phyloP scores from a whole-genome alignment of 1,140 invertebrate species.

The Lepidurus couesii region DNA sequence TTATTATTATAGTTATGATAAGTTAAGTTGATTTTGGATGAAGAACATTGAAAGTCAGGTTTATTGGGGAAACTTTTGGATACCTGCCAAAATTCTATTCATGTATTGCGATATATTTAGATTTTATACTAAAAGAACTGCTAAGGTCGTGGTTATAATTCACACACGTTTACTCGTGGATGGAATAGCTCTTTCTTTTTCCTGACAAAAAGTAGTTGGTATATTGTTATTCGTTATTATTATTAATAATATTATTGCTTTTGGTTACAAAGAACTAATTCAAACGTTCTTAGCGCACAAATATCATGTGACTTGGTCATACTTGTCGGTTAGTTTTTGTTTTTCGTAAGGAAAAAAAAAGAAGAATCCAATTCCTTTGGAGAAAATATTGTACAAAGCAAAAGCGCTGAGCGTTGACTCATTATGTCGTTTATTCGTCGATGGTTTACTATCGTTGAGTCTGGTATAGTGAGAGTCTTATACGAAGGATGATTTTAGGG shows the following conservation, averaged over 20 bases:
- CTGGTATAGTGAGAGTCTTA: neutral
- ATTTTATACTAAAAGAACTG: neutral
- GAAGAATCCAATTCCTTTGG: neutral
- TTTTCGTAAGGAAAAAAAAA: neutral
- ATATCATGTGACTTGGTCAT: constrained; percentile 5
- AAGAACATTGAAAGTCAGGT: neutral
- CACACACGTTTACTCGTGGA: too few species aligned
- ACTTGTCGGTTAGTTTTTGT: neutral
- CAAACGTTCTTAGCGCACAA: constrained; percentile 14
- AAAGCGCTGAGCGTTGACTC: neutral
- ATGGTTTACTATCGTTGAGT: neutral
- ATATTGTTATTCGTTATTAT: too few species aligned
- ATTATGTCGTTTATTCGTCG: neutral
- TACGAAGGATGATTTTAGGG: too few species aligned
- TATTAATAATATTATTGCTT: too few species aligned
- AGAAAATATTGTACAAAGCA: neutral
- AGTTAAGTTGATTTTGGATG: neutral
- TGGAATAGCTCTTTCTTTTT: too few species aligned
- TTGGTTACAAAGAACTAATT: neutral
- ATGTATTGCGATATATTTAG: neutral
- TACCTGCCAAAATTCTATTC: constrained; percentile 14
- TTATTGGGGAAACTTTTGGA: neutral
- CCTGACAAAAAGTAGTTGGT: too few species aligned
- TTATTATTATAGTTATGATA: neutral
- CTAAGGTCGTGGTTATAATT: too few species aligned